These are phyloP conservation scores for Engraulis encrasicolus DNA, from an alignment of 2,113 vertebrate species.

Conservation along the genomic window DNA sequence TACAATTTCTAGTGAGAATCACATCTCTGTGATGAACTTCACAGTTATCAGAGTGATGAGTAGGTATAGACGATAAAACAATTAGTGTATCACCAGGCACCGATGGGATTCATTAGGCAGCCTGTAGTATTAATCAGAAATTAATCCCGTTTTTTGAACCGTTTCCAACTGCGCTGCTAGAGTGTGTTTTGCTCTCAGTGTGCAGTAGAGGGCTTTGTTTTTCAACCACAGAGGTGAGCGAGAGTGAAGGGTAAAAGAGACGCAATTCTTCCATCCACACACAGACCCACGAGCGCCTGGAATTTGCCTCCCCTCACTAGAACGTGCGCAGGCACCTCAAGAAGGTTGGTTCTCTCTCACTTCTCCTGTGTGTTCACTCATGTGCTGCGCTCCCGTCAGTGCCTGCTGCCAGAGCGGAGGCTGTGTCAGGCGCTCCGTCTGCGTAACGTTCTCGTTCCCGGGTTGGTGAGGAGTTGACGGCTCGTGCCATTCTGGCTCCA, in stretches of 20 bases:
- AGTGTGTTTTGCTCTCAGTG: slow-evolving; percentile 42
- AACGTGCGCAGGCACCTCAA: slow-evolving; percentile 51
- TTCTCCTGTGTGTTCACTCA: slow-evolving; percentile 58
- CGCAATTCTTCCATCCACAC: slow-evolving; percentile 22
- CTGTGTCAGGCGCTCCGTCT: slow-evolving; percentile 47
- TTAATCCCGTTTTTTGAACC: slow-evolving; percentile 66
- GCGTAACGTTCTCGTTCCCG: not conserved
- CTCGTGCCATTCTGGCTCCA: slow-evolving; percentile 47
- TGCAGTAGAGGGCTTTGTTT: slow-evolving; percentile 15
- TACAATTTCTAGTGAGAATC: slow-evolving; percentile 71
- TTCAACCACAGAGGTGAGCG: slow-evolving; percentile 30
- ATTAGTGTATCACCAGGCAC: slow-evolving; percentile 48
- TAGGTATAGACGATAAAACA: not conserved
- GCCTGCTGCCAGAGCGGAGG: slow-evolving; percentile 54
- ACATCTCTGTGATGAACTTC: slow-evolving; percentile 62
- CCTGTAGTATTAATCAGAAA: slow-evolving; percentile 72
- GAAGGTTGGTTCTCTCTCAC: slow-evolving; percentile 49
- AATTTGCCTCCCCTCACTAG: slow-evolving; percentile 34
- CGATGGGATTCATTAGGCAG: slow-evolving; percentile 67
- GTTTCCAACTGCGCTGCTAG: slow-evolving; percentile 49
- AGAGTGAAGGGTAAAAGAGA: slow-evolving; percentile 22
- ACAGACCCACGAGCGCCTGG: slow-evolving; percentile 11
- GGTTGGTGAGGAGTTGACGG: not conserved
- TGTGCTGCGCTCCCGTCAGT: slow-evolving; percentile 57
- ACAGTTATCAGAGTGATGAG: slow-evolving; percentile 54